phyloP scores from a whole-genome alignment of 2,888 invertebrate species.

The Tholera decimalis region DNA sequence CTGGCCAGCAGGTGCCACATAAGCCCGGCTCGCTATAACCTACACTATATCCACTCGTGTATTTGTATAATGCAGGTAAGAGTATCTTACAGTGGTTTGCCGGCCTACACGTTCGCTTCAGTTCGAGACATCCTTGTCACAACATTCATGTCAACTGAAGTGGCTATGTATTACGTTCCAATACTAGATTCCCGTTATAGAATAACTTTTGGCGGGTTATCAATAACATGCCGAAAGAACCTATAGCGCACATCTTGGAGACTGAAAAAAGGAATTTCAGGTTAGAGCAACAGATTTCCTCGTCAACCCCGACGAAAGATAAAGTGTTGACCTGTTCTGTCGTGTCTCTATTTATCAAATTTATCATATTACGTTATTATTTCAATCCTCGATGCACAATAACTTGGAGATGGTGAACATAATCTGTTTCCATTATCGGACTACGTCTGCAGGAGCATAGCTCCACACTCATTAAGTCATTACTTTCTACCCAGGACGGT shows the following conservation, averaged over 20 bases:
- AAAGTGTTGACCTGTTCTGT: background rate
- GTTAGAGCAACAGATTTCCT: no score
- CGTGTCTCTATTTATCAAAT: background rate
- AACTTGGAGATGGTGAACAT: background rate
- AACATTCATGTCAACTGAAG: background rate
- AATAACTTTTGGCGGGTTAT: background rate
- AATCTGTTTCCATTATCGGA: background rate
- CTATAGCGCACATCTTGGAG: background rate
- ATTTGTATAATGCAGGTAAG: no score
- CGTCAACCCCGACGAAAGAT: background rate
- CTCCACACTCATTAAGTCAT: no score
- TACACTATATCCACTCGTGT: background rate
- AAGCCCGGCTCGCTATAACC: no score
- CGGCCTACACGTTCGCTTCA: background rate
- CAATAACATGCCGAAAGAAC: no score
- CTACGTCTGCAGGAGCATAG: background rate
- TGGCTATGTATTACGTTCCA: background rate
- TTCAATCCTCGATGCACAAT: background rate
- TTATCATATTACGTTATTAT: no score
- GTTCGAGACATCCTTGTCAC: background rate
- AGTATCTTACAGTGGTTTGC: background rate
- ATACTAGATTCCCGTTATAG: no score
- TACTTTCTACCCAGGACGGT: no score
- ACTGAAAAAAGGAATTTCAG: no score
- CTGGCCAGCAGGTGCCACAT: no score